Conservation (phyloP, 2,888 invertebrate species). For the Slavum lentiscoides region DNA sequence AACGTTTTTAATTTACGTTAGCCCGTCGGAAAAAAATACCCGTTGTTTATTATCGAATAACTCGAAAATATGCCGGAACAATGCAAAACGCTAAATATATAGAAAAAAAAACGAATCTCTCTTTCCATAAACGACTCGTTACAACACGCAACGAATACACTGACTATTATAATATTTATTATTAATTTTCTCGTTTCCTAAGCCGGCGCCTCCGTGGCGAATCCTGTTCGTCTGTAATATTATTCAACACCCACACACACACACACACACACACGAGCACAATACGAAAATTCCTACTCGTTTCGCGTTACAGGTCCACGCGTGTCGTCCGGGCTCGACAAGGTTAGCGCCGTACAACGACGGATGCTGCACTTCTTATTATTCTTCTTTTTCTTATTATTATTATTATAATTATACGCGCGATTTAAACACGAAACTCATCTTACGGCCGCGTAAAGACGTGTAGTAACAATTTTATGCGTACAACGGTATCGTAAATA, state of each 20-base stretch:
- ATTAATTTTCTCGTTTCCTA: slow-evolving; percentile 17
- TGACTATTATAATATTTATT: slow-evolving; percentile 19
- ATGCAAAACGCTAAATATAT: too few species aligned
- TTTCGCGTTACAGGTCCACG: background rate
- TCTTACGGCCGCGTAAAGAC: background rate
- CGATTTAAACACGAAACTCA: background rate
- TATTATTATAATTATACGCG: background rate
- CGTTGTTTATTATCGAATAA: too few species aligned
- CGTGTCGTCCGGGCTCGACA: too few species aligned
- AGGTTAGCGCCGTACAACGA: background rate
- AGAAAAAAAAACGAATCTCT: background rate
- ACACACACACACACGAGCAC: background rate
- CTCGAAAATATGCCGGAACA: too few species aligned
- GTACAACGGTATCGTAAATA: too few species aligned
- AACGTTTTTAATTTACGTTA: too few species aligned
- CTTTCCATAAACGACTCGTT: background rate
- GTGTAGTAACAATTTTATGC: too few species aligned
- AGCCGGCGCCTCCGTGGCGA: slow-evolving; percentile 40
- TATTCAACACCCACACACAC: slow-evolving; percentile 10
- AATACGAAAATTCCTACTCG: slow-evolving; percentile 7
- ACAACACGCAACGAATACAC: background rate
- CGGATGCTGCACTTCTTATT: background rate
- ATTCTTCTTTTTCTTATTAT: too few species aligned
- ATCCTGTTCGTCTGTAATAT: slow-evolving; percentile 18
- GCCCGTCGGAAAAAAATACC: too few species aligned